Evolutionary conservation across 2,797 vertebrate genomes (phyloP).

Genomic region (Astyanax mexicanus): DNA sequence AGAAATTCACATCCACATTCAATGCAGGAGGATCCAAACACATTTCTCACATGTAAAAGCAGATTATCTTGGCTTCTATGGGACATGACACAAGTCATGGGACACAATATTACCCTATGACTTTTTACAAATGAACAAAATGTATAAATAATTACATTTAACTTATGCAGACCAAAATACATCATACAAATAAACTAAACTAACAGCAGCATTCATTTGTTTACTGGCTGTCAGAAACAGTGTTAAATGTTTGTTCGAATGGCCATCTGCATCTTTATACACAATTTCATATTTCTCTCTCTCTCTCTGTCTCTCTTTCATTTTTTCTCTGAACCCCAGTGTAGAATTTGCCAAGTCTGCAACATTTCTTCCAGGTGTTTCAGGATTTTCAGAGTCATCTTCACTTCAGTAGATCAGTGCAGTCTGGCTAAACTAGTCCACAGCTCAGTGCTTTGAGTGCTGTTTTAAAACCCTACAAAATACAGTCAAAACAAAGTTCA

Average conservation of each 20-base stretch:
- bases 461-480: background rate
- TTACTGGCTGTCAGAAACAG: constrained; percentile 35
- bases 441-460: background rate
- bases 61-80: too few relatives aligned
- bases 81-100: too few relatives aligned
- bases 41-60: too few relatives aligned
- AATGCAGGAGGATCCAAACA: too few relatives aligned
- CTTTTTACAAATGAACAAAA: too few relatives aligned
- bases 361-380: background rate
- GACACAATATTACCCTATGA: too few relatives aligned
- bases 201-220: constrained; percentile 11
- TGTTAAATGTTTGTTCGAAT: constrained; percentile 17
- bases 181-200: too few relatives aligned
- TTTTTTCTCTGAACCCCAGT: background rate
- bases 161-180: background rate
- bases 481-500: background rate
- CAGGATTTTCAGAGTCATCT: background rate
- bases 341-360: too few relatives aligned
- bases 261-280: constrained; percentile 29
- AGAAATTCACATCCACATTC: too few relatives aligned
- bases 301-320: background rate
- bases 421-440: background rate
- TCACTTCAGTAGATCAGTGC: background rate
- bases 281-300: background rate
- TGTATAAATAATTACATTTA: background rate